Evolutionary conservation across 2,888 invertebrate genomes (phyloP).

Genomic region (Drosophila pseudotalamancana): DNA sequence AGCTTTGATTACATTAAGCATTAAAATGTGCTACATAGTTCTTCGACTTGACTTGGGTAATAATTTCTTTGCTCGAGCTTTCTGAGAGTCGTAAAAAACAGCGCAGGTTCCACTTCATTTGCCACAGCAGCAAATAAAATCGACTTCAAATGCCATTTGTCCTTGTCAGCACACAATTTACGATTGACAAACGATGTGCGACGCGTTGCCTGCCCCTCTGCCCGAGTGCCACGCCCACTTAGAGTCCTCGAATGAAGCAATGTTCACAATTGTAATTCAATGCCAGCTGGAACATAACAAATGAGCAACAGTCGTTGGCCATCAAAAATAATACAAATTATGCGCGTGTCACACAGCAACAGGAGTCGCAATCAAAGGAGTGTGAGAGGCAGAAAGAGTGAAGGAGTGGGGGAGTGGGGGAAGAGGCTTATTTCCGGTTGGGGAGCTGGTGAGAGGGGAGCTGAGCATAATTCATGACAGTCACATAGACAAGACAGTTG

Average conservation of each 20-base stretch:
- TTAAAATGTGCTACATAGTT: constrained; percentile 22
- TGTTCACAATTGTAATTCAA: constrained; percentile 53
- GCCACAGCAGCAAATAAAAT: constrained; percentile 68
- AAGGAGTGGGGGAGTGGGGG: neutral
- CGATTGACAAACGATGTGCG: constrained; percentile 73
- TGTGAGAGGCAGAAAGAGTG: neutral
- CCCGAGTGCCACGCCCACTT: neutral
- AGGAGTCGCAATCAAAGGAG: constrained; percentile 1
- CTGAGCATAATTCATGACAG: constrained; percentile 40
- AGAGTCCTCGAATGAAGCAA: constrained; percentile 23
- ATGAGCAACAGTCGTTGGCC: constrained; percentile 55
- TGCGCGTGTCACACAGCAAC: constrained; percentile 52
- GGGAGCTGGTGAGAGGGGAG: neutral
- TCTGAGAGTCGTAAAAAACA: constrained; percentile 48
- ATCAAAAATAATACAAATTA: constrained; percentile 64
- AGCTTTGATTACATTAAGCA: constrained; percentile 60
- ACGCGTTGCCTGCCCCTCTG: neutral
- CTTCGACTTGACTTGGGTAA: constrained; percentile 10
- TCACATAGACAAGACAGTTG: constrained; percentile 21
- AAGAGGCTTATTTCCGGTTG: neutral
- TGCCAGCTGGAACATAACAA: constrained; percentile 57
- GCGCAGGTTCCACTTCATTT: constrained; percentile 65
- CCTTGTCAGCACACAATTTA: constrained; percentile 71
- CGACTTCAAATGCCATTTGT: constrained; percentile 75
- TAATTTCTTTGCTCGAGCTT: constrained; percentile 37